Conservation (phyloP, 2,797 vertebrate genomes). For the Chelmon rostratus region DNA sequence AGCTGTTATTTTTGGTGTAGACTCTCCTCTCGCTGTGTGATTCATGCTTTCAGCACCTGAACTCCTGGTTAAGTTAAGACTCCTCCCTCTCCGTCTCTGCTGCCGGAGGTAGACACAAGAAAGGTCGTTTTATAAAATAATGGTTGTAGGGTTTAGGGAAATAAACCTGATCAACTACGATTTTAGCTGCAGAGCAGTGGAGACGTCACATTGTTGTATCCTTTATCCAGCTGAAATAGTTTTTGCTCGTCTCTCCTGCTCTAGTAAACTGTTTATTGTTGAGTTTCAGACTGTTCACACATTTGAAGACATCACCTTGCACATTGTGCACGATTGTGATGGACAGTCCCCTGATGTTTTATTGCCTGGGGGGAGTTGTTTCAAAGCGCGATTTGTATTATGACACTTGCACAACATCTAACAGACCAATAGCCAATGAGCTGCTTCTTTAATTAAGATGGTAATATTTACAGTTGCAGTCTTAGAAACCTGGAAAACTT, state of each 20-base stretch:
- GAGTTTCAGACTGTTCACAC: no score
- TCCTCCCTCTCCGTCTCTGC: constrained; percentile 1
- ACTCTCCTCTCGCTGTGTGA: constrained; percentile 61
- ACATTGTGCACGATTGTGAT: no score
- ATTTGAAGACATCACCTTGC: no score
- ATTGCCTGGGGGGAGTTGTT: no score
- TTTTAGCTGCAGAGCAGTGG: background rate
- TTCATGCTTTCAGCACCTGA: constrained; percentile 67
- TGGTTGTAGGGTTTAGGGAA: background rate
- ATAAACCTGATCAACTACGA: background rate
- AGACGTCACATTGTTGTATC: constrained; percentile 1
- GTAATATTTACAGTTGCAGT: background rate
- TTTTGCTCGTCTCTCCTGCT: no score
- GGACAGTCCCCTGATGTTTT: no score
- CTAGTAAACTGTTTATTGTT: no score
- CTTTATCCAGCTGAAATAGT: background rate
- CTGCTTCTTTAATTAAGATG: background rate
- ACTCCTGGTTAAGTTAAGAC: constrained; percentile 55
- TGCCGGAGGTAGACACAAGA: background rate
- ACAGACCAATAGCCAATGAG: background rate
- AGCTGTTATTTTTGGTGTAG: constrained; percentile 77
- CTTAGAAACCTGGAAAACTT: constrained; percentile 13
- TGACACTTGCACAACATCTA: no score
- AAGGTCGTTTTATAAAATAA: background rate
- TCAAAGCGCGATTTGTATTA: no score